Conservation (phyloP, 2,113 vertebrate genomes). For the Beaufortia kweichowensis region DNA sequence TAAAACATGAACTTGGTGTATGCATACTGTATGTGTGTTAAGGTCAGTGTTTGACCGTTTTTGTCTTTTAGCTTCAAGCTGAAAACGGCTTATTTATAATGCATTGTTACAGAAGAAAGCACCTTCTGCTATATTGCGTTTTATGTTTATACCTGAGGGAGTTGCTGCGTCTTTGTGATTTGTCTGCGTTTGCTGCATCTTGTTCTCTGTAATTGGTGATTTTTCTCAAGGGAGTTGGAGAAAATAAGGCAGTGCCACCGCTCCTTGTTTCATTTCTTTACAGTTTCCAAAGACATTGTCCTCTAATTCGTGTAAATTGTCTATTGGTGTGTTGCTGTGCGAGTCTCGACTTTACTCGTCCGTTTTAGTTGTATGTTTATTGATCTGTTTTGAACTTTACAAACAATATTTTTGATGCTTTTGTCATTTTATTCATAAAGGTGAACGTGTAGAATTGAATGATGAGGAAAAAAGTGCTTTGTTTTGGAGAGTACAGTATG, state of each 20-base stretch:
- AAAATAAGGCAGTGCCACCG: not conserved
- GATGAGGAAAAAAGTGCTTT: not conserved
- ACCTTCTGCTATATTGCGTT: not conserved
- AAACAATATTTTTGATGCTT: not conserved
- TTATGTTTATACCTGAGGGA: conserved; percentile 8
- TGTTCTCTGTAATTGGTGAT: conserved; percentile 28
- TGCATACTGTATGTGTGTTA: too few relatives aligned
- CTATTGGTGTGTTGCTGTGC: not conserved
- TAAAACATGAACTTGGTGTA: too few relatives aligned
- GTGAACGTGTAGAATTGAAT: not conserved
- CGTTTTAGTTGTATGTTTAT: too few relatives aligned
- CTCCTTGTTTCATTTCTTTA: too few relatives aligned
- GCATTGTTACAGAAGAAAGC: conserved; percentile 15
- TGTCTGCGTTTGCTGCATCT: not conserved
- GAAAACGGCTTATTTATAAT: conserved; percentile 1
- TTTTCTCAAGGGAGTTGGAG: conserved; percentile 3
- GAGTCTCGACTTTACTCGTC: not conserved
- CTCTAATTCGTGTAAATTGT: not conserved
- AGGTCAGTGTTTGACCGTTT: too few relatives aligned
- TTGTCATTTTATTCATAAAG: too few relatives aligned
- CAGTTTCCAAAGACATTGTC: too few relatives aligned
- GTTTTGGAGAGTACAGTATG: not conserved
- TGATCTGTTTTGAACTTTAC: not conserved
- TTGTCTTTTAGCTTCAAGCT: too few relatives aligned
- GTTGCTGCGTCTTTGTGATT: not conserved